Evolutionary conservation across 2,797 vertebrate genomes (phyloP), one percentile per base, ranked within the genome.

Genomic region (Sebastes matsubarae): DNA sequence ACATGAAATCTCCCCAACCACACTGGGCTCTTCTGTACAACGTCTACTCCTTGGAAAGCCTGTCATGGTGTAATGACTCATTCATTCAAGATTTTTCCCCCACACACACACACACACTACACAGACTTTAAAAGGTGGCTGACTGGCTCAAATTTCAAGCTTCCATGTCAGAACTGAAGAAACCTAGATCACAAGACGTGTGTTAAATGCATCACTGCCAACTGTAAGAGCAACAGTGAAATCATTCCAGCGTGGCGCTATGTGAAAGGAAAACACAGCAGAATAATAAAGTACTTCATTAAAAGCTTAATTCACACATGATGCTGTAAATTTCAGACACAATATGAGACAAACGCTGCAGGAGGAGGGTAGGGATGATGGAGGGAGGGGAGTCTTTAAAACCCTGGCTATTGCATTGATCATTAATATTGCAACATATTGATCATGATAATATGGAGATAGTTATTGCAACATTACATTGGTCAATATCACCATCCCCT

Each of bases 371-470:
- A 52, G 14, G 1, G 30, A 42, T 12, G 22, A 67, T 20, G 18
- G 32, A 55, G 57, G 8, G 16, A 75, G 20, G 20, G 6, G 12
- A 68, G 9, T 38, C 66, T 54, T 58, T 42, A 46, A 55, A 69
- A 55, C 10, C 16, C 16, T 18, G 3, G 42, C 67, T 63, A 72
- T 27, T 61, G 38, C 11, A 66, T 2, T 32, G 7, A 61, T 57
- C 46, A 74, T 52, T 68, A 73, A 78, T 68, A 72, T 38, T 67
- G 16, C 54, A 72, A 46, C 22, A 30, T 8, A 65, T 42, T 67
- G 50, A 76, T 57, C 14, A 20, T 5, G 5, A 71, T 58, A 46
- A 69, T 20, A 57, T 57, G 12, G 36, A 38, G 46, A 58, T 4
- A 22, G 13, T 13, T 38, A 20, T 16, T 8, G 36, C 4, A 63